Evolutionary conservation across 2,113 vertebrate species (phyloP).

Genomic region (Hepsetus odoe): DNA sequence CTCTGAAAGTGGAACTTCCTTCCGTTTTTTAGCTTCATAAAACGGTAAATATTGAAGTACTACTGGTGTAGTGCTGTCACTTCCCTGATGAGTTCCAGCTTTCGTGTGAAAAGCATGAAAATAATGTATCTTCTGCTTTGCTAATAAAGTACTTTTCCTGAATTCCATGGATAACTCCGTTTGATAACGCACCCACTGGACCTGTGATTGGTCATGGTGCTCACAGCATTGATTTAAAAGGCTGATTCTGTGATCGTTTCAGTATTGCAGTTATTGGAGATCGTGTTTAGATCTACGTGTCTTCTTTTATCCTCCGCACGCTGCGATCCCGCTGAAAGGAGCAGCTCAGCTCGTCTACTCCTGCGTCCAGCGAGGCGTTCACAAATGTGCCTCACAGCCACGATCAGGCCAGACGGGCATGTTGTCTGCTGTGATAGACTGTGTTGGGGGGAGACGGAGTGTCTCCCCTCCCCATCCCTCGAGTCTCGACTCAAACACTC

Average conservation of each 20-base stretch:
- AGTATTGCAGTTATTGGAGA: neutral
- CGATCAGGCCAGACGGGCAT: constrained; percentile 21
- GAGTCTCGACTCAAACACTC: neutral
- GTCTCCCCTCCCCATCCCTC: neutral
- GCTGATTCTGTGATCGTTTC: neutral
- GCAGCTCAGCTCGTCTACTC: neutral
- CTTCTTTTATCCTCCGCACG: neutral
- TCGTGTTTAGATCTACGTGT: too few relatives aligned
- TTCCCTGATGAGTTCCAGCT: too few relatives aligned
- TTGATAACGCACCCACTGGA: neutral
- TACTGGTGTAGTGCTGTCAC: too few relatives aligned
- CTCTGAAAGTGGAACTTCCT: too few relatives aligned
- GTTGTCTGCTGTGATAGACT: constrained; percentile 1
- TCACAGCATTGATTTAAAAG: neutral
- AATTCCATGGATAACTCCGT: neutral
- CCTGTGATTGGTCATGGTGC: too few relatives aligned
- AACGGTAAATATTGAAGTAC: too few relatives aligned
- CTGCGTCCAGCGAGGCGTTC: constrained; percentile 23
- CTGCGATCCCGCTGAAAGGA: constrained; percentile 29
- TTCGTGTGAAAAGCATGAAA: too few relatives aligned
- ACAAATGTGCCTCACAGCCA: neutral
- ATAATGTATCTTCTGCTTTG: too few relatives aligned
- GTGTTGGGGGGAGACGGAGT: neutral
- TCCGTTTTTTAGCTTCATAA: too few relatives aligned
- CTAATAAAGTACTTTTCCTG: too few relatives aligned